Conservation (phyloP, 2,113 vertebrate genomes). For the Eonycteris spelaea region DNA sequence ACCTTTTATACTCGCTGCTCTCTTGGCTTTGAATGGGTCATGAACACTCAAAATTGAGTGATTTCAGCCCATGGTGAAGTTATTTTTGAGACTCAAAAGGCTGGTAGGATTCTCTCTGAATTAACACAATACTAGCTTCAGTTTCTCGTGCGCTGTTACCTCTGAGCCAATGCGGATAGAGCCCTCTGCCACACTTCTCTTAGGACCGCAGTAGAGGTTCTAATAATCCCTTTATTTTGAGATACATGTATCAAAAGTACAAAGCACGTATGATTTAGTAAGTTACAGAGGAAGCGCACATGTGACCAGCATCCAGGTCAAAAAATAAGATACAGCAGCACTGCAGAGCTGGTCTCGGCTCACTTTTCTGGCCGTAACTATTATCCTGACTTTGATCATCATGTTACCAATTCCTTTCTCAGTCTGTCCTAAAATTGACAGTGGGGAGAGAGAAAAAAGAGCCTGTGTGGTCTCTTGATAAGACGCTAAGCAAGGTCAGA, state of each 20-base stretch:
- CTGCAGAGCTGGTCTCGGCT: background rate
- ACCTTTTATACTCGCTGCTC: background rate
- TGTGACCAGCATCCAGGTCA: background rate
- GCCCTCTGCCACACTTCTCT: background rate
- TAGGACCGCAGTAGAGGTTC: background rate
- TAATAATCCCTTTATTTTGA: background rate
- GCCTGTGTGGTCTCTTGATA: background rate
- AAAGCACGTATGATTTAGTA: background rate
- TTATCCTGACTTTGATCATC: background rate
- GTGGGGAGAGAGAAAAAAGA: background rate
- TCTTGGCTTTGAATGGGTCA: background rate
- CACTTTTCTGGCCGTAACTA: background rate
- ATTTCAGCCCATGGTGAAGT: background rate
- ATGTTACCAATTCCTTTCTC: background rate
- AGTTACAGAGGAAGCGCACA: background rate
- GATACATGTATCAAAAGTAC: background rate
- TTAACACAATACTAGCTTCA: background rate
- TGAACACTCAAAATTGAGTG: background rate
- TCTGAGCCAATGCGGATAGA: background rate
- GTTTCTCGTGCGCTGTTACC: background rate
- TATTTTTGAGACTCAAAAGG: background rate
- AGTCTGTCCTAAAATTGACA: background rate
- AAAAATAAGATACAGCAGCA: background rate
- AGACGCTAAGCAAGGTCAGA: background rate
- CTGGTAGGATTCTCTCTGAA: background rate